Base-by-base conservation (phyloP, 1,140 invertebrate species). In the Caerostris darwini region DNA sequence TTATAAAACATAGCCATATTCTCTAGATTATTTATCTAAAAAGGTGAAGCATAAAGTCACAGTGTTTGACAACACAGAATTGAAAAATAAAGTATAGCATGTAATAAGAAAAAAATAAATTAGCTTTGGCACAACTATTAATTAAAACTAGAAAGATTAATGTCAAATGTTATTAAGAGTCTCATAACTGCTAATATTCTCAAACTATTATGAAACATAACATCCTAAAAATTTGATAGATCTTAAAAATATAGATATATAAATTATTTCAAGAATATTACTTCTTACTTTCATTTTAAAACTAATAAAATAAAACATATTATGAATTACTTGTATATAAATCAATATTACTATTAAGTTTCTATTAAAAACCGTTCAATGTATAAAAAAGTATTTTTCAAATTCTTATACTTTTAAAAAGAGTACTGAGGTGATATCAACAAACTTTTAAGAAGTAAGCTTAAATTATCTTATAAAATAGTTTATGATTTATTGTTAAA, bases 1-100 rank as follows among this genome's bases (percentile, higher is more conserved):
- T 90, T 94, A 94, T 58, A 94, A 90, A 94, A 94, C 93, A 94
- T 89, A 94, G 69, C 61, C 64, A 94, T 82, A 77, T 93, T 71
- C 67, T 94, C 83, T 94, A 94, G 57, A 81, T 71, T 93, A 54
- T 82, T 61, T 57, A 81, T 94, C 57, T 81, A 94, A 87, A 88
- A 94, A 93, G 85, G 61, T 19, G 71, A 93, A 94, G 82, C 69
- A 88, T 93, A n/a, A 53, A 85, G 59, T 59, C 57, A 59, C 34
- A 53, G 34, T 8, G 12, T 67, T n/a, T 71, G 34, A 90, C 7
- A 8, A 54, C 10, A 90, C 10, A 91, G 71, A 67, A 64, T 7
- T 67, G 7, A 85, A 17, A n/a, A 81, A 67, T 92, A 17, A 67
- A 86, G 58, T 85, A 34, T 85, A 14, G 12, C 59, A 59, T 14